phyloP scores from a whole-genome alignment of 2,888 invertebrate species.

The Agrilus mali region DNA sequence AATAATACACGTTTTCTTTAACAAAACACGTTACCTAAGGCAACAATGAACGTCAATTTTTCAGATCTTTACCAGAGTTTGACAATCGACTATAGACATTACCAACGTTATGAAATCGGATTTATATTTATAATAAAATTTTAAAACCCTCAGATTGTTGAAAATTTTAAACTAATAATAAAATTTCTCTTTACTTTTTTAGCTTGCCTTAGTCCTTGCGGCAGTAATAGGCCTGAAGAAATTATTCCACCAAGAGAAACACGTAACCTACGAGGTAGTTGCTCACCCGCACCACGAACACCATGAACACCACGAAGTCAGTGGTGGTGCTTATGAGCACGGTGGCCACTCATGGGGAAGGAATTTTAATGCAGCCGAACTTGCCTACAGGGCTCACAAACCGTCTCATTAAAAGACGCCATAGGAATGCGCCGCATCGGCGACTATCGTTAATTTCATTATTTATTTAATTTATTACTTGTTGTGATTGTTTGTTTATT shows the following conservation, averaged over 20 bases:
- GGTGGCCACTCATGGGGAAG: constrained; percentile 41
- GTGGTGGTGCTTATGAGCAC: constrained; percentile 28
- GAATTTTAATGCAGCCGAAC: constrained; percentile 39
- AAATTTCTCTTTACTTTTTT: constrained; percentile 12
- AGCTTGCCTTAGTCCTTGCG: constrained; percentile 65
- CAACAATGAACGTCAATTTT: no score
- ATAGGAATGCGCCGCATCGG: constrained; percentile 1
- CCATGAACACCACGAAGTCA: constrained; percentile 37
- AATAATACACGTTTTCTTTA: no score
- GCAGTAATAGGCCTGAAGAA: constrained; percentile 74
- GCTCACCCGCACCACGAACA: constrained; percentile 57
- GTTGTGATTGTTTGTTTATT: constrained; percentile 22
- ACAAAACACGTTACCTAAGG: no score
- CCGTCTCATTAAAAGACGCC: constrained; percentile 21
- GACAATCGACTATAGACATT: no score
- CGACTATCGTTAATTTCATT: constrained; percentile 19
- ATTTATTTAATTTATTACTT: constrained; percentile 19
- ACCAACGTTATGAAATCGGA: no score
- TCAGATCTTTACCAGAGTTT: no score
- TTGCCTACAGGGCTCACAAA: constrained; percentile 51
- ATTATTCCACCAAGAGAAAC: constrained; percentile 59
- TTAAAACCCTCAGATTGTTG: background rate
- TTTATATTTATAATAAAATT: no score
- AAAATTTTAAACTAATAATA: background rate
- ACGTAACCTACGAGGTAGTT: constrained; percentile 65